These are phyloP conservation scores for Perca flavescens DNA, from an alignment of 2,113 vertebrate species.

Conservation along the genomic window DNA sequence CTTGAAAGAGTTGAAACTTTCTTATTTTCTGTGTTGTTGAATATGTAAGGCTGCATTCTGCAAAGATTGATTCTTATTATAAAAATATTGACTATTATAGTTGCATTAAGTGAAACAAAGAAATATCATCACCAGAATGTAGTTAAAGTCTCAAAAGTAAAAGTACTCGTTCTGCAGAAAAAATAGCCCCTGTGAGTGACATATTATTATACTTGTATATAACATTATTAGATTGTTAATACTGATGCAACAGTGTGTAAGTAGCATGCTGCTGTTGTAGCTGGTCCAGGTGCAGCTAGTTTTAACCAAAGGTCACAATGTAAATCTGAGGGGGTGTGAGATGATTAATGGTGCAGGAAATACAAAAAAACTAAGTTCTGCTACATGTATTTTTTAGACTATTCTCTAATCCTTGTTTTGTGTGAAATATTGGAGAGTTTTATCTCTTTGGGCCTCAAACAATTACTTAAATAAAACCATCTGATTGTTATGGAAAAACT, in stretches of 20 bases:
- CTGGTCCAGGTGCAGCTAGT: not conserved
- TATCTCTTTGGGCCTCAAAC: not conserved
- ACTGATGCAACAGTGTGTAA: slow-evolving; percentile 7
- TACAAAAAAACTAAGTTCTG: not conserved
- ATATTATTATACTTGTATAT: not conserved
- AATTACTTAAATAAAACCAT: not conserved
- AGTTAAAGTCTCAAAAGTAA: not conserved
- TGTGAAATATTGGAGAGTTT: not conserved
- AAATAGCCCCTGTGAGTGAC: not conserved
- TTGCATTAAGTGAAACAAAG: not conserved
- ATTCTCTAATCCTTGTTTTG: not conserved
- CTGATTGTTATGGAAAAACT: not conserved
- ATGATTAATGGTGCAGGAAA: not conserved
- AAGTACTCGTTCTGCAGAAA: not conserved
- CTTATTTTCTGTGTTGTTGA: not conserved
- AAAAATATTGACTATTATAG: not conserved
- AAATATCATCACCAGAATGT: not conserved
- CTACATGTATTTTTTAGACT: not conserved
- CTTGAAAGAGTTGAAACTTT: slow-evolving; percentile 13
- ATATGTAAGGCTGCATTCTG: slow-evolving; percentile 9
- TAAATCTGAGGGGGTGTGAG: not conserved
- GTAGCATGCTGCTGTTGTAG: not conserved
- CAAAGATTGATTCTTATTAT: too few species aligned
- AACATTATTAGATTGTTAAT: not conserved
- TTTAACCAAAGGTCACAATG: not conserved